Percentiles rank a stretch among this genome's conserved stretches.
Evolutionary conservation across 2,888 invertebrate species (phyloP).

Genomic region (Caenorhabditis wallacei): DNA sequence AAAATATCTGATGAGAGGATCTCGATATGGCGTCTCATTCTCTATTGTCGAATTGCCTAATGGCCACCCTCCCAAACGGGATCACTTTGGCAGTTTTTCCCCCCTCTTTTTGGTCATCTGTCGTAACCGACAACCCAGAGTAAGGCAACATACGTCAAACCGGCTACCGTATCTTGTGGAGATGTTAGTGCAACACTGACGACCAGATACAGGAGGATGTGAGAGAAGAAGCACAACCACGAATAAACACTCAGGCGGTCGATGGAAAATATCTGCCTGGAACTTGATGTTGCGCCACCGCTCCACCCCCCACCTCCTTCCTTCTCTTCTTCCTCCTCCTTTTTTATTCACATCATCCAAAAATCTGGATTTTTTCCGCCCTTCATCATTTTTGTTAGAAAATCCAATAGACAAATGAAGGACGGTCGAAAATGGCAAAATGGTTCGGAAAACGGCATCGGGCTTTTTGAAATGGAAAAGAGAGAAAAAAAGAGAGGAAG

Average conservation of each 20-base stretch:
- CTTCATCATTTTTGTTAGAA: conserved; percentile 50
- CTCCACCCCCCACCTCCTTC: conserved; percentile 18
- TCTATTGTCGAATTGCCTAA: conserved; percentile 62
- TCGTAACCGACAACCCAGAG: conserved; percentile 61
- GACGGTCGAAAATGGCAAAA: conserved; percentile 52
- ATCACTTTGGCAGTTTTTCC: conserved; percentile 65
- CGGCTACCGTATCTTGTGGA: conserved; percentile 59
- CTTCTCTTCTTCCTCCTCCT: conserved; percentile 33
- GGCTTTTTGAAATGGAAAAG: not conserved
- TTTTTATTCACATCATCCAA: conserved; percentile 31
- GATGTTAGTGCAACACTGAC: conserved; percentile 44
- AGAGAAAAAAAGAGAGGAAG: not conserved
- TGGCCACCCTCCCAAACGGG: conserved; percentile 58
- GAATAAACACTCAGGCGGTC: conserved; percentile 59
- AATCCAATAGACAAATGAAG: conserved; percentile 34
- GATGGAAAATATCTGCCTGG: conserved; percentile 52
- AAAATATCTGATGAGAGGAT: conserved; percentile 60
- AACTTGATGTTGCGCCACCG: conserved; percentile 70
- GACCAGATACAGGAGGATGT: conserved; percentile 41
- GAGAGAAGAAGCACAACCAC: conserved; percentile 47
- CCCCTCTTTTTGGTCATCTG: conserved; percentile 24
- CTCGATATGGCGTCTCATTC: conserved; percentile 60
- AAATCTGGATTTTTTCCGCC: conserved; percentile 58
- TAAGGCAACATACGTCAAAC: conserved; percentile 63
- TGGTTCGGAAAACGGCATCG: conserved; percentile 41